Evolutionary conservation across 2,797 vertebrate genomes (phyloP), one percentile per base, ranked within the genome.

Genomic region (Limnodromus scolopaceus): DNA sequence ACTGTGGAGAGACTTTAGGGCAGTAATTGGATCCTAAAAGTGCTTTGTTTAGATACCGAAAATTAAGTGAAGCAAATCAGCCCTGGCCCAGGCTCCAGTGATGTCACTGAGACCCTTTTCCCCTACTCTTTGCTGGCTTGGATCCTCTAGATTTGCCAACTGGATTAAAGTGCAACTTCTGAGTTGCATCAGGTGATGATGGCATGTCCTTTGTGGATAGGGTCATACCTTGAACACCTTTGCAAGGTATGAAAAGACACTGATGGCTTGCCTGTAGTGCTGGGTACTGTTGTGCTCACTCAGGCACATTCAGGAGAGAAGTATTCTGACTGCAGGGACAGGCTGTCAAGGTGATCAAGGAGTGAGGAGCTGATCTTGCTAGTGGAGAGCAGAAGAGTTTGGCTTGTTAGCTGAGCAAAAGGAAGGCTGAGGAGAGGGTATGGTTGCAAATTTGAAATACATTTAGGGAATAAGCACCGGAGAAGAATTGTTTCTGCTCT

Each of bases 11-110:
- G 86, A 93, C 68, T 93, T 89, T 9, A 74, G 87, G 91, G 92
- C 71, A 77, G 96, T 96, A 95, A 96, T 93, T 27, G 64, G 87
- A 96, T 94, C 84, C 92, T 89, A 55, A 91, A 96, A 94, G 39
- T 87, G 38, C 78, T 96, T 95, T 93, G 77, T 92, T 95, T 95
- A 77, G 55, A 65, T 89, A 68, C 81, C 71, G 91, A 71, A 94
- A 95, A 96, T 89, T 85, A 93, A 95, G 53, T 80, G 93, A 85
- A 93, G 64, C 57, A 84, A 90, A 74, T 82, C 78, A 77, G 10
- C n/a, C 34, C 64, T 93, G 71, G 75, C 84, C 27, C 38, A 30
- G 46, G 41, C 53, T 74, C 16, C 60, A 30, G n/a, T 84, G 66
- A 83, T 92, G 74, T 91, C 77, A 91, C 18, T 11, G 49, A 76